phyloP scores from a whole-genome alignment of 1,140 invertebrate species.

The Drosophila busckii region DNA sequence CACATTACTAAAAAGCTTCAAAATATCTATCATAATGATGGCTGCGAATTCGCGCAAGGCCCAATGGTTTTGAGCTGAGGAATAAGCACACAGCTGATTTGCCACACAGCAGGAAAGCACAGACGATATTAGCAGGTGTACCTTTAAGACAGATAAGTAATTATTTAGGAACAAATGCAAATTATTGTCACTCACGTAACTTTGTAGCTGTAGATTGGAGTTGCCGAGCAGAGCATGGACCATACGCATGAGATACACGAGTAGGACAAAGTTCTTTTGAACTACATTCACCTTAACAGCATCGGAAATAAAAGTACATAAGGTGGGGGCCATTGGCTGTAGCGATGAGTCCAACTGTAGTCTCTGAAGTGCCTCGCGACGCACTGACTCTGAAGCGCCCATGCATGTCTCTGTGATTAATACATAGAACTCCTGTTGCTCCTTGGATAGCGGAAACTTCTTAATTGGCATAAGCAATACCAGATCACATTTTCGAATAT shows the following conservation, averaged over 20 bases:
- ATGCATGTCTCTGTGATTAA: conserved; percentile 17
- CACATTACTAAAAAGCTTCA: not conserved
- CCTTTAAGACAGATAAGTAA: conserved; percentile 12
- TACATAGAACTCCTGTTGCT: conserved; percentile 26
- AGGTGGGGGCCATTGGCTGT: conserved; percentile 11
- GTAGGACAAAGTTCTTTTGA: conserved; percentile 3
- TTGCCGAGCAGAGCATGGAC: conserved; percentile 26
- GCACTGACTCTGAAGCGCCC: not conserved
- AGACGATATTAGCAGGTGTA: conserved; percentile 37
- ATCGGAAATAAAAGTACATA: conserved; percentile 24
- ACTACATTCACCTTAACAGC: conserved; percentile 13
- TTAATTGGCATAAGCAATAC: conserved; percentile 14
- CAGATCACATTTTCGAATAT: conserved; percentile 15
- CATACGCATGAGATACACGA: conserved; percentile 44
- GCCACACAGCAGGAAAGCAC: conserved; percentile 29
- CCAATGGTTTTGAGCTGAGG: conserved; percentile 23
- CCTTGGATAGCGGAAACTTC: conserved; percentile 16
- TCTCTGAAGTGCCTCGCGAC: conserved; percentile 4
- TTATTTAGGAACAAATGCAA: not conserved
- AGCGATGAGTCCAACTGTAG: conserved; percentile 24
- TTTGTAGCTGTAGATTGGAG: conserved; percentile 2
- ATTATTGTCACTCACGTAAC: conserved; percentile 30
- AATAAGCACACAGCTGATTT: not conserved
- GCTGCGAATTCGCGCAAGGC: conserved; percentile 32
- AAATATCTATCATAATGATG: conserved; percentile 27